Base-by-base conservation (phyloP, 2,888 invertebrate species). In the Spialia ferax region DNA sequence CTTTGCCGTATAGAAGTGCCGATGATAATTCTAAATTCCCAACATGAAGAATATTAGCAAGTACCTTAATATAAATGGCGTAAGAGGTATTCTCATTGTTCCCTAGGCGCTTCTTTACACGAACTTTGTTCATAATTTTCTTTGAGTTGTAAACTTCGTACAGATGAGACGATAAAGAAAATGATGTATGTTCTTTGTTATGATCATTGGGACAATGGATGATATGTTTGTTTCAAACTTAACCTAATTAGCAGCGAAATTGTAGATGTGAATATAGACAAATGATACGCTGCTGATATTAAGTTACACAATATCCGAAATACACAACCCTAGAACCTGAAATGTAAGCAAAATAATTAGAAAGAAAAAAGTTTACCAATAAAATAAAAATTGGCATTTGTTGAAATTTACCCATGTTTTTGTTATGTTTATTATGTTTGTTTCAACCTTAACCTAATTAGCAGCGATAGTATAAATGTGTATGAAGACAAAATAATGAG, bases 91-190 rank as follows among this genome's bases (percentile, higher is more conserved):
- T 52, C 3, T 23, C n/a, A 54, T 54, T 8, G 54, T 54, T 54
- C 54, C 54, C 54, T 23, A 54, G 54, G 13, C 15, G 54, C 8
- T 54, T 23, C 26, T 54, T 54, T 26, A 54, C 13, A 26, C 54
- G n/a, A 54, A 54, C n/a, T 54, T 54, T 26, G 54, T 26, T 26
- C 13, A 54, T 54, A 54, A 54, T 26, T 22, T 54, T 54, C 26
- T n/a, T 54, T 54, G 22, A 26, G 54, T 26, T 22, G 20, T 8
- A 22, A 50, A 50, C 50, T 50, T 50, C 22, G 50, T 22, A 22
- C 22, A 50, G 50, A 23, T 52, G 22, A 52, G 23, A 23, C 23
- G 22, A 52, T 52, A 52, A 52, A 45, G 45, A 45, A 45, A 4
- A 18, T 45, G 45, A 45, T 45, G 45, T 20, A 20, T 45, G 45